Evolutionary conservation across 1,140 invertebrate species (phyloP), one percentile per base, ranked within the genome.

Genomic region (Medauroidea extradentata): DNA sequence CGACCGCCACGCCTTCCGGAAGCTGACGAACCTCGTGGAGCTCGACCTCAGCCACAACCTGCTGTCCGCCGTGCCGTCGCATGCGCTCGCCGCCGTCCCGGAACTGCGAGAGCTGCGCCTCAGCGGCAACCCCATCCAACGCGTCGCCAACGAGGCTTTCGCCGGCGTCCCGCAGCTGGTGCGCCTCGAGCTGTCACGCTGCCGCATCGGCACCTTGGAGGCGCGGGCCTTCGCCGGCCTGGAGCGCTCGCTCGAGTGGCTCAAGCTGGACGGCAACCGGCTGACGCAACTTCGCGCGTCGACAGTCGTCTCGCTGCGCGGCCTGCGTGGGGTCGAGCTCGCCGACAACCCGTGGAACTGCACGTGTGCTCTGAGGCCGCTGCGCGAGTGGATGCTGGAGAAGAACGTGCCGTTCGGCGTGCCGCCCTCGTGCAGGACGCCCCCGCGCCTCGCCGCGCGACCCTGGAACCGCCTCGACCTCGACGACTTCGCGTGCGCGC

Each of bases 271-370:
- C 67, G 82, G 83, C 34, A 93, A 93, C 71, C 79, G 79, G 64
- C 66, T 93, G 34, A 78, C 79, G 34, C 80, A 85, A 49, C 75
- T 92, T 2, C 74, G 80, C 50, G 79, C 86, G 1, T 74, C 78
- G 27, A 83, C 85, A 13, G 75, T 93, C 19, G 83, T 82, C 5
- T 80, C 81, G 2, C 71, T 93, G 9, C 72, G 82, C 43, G 84
- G 81, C 59, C 73, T 93, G 23, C 86, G 90, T 63, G 88, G 85
- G 9, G 71, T 93, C 44, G 86, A 90, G 65, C 70, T 92, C 24
- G 81, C 86, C 14, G 80, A 80, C 29, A 93, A 93, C 72, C 87
- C 86, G 0, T 92, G 89, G 90, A 85, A 90, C 69, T 93, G 90
- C 71, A 85, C 87, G 29, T 93, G 90, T 71, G 75, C 78, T 16